Percentiles rank a stretch among this genome's conserved stretches.
These are phyloP conservation scores for Percopsis omiscomaycus DNA, from an alignment of 2,797 vertebrate species.

Conservation along the genomic window DNA sequence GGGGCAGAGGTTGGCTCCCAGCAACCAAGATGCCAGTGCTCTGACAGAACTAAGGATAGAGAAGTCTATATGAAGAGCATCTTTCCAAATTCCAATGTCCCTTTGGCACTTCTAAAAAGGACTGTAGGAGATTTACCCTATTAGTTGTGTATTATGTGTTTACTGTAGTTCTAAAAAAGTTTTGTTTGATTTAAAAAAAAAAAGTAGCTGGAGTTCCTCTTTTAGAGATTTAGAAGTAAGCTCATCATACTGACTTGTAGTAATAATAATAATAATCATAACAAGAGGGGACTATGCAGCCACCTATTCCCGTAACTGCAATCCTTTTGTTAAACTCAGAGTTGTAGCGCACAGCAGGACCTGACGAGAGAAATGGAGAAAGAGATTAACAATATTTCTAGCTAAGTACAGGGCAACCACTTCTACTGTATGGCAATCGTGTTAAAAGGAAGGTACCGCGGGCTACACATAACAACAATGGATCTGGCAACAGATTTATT, in stretches of 20 bases:
- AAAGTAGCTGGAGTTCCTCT: background rate
- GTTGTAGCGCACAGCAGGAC: slow-evolving; percentile 79
- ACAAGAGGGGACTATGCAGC: slow-evolving; percentile 34
- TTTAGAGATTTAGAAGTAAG: slow-evolving; percentile 48
- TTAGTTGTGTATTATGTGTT: no score
- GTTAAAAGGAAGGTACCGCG: no score
- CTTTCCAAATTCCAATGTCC: slow-evolving; percentile 59
- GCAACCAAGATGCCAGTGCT: slow-evolving; percentile 3
- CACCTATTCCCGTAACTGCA: slow-evolving; percentile 80
- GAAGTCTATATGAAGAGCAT: slow-evolving; percentile 22
- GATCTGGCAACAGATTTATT: no score
- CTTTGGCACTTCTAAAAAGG: no score
- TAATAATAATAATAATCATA: slow-evolving; percentile 10
- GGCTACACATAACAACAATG: no score
- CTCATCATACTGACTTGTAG: slow-evolving; percentile 19
- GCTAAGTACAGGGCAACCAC: background rate
- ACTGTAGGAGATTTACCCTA: no score
- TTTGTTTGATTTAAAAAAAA: background rate
- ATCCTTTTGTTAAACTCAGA: slow-evolving; percentile 79
- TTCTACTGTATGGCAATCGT: no score
- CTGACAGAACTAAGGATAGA: background rate
- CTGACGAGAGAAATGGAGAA: slow-evolving; percentile 67
- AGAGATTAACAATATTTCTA: slow-evolving; percentile 40
- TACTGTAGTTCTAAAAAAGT: no score
- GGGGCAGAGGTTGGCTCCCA: slow-evolving; percentile 17